Evolutionary conservation across 2,797 vertebrate genomes (phyloP), one percentile per base, ranked within the genome.

Genomic region (Gouania willdenowi): DNA sequence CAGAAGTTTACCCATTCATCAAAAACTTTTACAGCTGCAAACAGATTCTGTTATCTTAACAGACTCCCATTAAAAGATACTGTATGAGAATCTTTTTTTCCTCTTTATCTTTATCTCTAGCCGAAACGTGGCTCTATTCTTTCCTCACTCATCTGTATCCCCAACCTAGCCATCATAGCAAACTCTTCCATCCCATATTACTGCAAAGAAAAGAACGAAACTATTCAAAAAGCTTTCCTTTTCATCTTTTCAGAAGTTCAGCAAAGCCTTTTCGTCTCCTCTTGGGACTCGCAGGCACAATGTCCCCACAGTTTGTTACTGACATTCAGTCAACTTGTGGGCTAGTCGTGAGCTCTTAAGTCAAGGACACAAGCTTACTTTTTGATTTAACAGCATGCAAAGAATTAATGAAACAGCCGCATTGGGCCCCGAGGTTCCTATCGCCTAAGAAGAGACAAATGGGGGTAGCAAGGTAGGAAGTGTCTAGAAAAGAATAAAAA

Each of bases 321-420:
- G 53, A 58, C 48, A 14, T 46, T 61, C 30, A 6, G 64, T 66
- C 29, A 4, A 24, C 48, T 48, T 47, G 42, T 37, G 54, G 56
- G 59, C 4, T 7, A 66, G 66, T 14, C 13, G n/a, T 14, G 13
- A 79, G 50, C 78, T 57, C 66, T 64, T 40, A 37, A 71, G 66
- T 83, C 82, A 85, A 85, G 77, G 78, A 76, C 76, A 71, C 42
- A 13, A 57, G 60, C 55, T 41, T 5, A 6, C 18, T 58, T 78
- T 73, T 67, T 76, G 69, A 65, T 77, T 75, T 77, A 64, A 58
- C 53, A 57, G 28, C 35, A 76, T 74, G 66, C 79, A 77, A 76
- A 73, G 50, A 77, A 71, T 77, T 51, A 68, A 77, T 81, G 75
- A 75, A 73, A 74, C 64, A 63, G 48, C 37, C 64, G 60, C 26